Evolutionary conservation across 1,140 invertebrate species (phyloP).

Genomic region (Nixonia krombeini): DNA sequence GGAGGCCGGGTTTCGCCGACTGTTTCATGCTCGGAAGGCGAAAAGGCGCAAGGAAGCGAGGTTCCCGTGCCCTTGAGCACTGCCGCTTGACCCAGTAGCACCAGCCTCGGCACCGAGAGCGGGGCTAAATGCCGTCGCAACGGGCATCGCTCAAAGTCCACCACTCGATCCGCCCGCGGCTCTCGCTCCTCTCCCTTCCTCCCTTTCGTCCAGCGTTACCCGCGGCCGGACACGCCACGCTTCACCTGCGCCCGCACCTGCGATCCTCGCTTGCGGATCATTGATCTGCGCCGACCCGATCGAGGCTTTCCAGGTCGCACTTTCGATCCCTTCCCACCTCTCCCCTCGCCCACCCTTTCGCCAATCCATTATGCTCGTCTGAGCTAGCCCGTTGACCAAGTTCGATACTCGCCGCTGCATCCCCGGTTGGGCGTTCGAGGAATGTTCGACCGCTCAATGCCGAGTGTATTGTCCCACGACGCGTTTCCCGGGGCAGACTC

Average conservation of each 20-base stretch:
- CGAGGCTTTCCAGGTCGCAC: slow-evolving; percentile 9
- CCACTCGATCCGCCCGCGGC: background rate
- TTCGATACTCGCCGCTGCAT: slow-evolving; percentile 45
- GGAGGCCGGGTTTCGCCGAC: slow-evolving; percentile 44
- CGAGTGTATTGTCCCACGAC: slow-evolving; percentile 3
- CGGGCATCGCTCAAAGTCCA: slow-evolving; percentile 46
- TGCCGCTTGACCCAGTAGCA: slow-evolving; percentile 68
- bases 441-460: slow-evolving; percentile 50
- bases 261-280: slow-evolving; percentile 41
- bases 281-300: slow-evolving; percentile 48
- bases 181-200: slow-evolving; percentile 24
- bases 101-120: slow-evolving; percentile 52
- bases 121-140: slow-evolving; percentile 60
- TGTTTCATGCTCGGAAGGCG: slow-evolving; percentile 42
- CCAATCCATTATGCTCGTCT: slow-evolving; percentile 45
- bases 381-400: too few species aligned
- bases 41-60: slow-evolving; percentile 37
- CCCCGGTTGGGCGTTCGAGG: slow-evolving; percentile 47
- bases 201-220: too few species aligned
- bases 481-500: slow-evolving; percentile 5
- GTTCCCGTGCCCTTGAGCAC: slow-evolving; percentile 61
- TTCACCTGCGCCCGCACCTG: slow-evolving; percentile 54
- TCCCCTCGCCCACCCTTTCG: slow-evolving; percentile 20
- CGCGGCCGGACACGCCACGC: too few species aligned
- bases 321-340: slow-evolving; percentile 7